These are phyloP conservation scores for Oegoconia quadripuncta DNA, from an alignment of 2,888 invertebrate species.

Conservation along the genomic window DNA sequence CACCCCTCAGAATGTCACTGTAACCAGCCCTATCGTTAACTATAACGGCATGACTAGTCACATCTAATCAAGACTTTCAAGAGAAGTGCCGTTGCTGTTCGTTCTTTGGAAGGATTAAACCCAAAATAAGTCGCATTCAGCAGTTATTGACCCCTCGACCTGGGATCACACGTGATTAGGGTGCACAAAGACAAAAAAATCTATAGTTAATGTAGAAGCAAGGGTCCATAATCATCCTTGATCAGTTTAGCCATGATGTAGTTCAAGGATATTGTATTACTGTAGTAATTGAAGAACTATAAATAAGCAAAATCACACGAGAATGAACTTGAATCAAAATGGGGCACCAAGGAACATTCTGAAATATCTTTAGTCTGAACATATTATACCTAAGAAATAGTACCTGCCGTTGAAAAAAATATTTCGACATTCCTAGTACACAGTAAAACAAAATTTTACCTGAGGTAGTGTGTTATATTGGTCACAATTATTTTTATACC, in stretches of 20 bases:
- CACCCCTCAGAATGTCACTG: too few species aligned
- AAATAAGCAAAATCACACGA: constrained; percentile 48
- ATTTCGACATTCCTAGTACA: constrained; percentile 15
- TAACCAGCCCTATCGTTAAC: too few species aligned
- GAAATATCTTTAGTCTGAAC: constrained; percentile 27
- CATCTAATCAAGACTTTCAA: too few species aligned
- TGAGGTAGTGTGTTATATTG: constrained; percentile 65
- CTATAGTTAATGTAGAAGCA: background rate
- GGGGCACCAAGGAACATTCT: constrained; percentile 45
- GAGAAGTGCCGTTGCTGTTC: too few species aligned
- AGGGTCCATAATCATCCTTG: too few species aligned
- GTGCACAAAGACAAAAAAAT: constrained; percentile 46
- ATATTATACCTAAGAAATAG: constrained; percentile 21
- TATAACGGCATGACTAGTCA: background rate
- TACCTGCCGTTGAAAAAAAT: constrained; percentile 16
- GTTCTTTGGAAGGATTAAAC: constrained; percentile 9
- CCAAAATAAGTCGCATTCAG: constrained; percentile 46
- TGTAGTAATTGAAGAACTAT: background rate
- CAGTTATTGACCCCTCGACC: constrained; percentile 75
- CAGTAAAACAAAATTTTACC: constrained; percentile 60
- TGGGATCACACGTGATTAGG: constrained; percentile 70
- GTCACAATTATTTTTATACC: constrained; percentile 79
- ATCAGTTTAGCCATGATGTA: too few species aligned
- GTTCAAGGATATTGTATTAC: too few species aligned
- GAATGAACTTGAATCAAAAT: constrained; percentile 64